Percentiles rank a stretch among this genome's conserved stretches.
These are phyloP conservation scores for Ditula angustiorana DNA, from an alignment of 2,888 invertebrate species.

Conservation along the genomic window DNA sequence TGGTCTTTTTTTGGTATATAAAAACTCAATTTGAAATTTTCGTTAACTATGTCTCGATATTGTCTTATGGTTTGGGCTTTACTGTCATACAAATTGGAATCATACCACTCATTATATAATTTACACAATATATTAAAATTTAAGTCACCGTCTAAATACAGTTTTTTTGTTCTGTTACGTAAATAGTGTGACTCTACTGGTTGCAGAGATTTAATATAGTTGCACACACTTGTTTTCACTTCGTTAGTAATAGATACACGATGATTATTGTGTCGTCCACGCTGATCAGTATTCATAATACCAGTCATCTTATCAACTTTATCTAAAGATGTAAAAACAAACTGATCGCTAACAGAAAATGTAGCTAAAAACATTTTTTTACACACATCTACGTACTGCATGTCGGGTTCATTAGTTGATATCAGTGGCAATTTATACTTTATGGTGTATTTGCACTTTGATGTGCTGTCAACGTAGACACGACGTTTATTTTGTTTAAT, in stretches of 20 bases:
- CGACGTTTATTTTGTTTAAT: background rate
- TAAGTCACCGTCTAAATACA: background rate
- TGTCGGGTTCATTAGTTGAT: background rate
- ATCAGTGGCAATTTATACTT: background rate
- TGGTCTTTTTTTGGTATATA: background rate
- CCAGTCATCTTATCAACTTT: background rate
- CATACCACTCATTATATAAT: background rate
- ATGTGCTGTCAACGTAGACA: background rate
- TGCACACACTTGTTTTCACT: conserved; percentile 5
- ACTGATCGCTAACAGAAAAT: background rate
- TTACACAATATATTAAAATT: background rate
- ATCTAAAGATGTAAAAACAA: background rate
- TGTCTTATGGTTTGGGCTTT: background rate
- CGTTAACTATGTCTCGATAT: background rate
- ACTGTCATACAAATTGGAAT: background rate
- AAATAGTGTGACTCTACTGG: background rate
- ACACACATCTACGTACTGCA: background rate
- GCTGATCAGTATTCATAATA: conserved; percentile 1
- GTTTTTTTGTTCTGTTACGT: background rate
- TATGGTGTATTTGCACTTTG: background rate
- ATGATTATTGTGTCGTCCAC: conserved; percentile 7
- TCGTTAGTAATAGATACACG: background rate
- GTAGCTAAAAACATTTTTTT: background rate
- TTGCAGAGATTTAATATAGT: conserved; percentile 4
- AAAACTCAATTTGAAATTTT: background rate